Conservation (phyloP, 2,797 vertebrate genomes). For the Sebastolobus altivelis region DNA sequence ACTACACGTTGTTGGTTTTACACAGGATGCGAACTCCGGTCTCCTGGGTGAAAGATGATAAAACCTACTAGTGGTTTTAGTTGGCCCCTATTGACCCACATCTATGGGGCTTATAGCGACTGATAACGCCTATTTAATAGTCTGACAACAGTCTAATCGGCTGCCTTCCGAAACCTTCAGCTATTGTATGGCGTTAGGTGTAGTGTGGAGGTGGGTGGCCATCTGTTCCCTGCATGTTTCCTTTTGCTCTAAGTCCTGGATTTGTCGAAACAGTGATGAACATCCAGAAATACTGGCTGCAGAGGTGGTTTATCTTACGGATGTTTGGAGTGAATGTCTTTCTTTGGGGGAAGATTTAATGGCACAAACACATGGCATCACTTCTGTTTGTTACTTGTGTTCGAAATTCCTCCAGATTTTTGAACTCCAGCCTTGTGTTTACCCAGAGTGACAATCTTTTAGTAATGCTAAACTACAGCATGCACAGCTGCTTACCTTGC, state of each 20-base stretch:
- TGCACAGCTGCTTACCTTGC: conserved; percentile 62
- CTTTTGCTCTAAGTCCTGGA: conserved; percentile 34
- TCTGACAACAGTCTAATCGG: no score
- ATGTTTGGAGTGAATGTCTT: not conserved
- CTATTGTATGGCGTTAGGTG: conserved; percentile 47
- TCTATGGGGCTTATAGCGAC: no score
- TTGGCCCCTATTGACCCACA: no score
- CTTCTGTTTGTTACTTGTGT: conserved; percentile 1
- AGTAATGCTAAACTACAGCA: conserved; percentile 49
- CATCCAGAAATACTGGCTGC: not conserved
- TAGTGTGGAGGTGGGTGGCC: conserved; percentile 61
- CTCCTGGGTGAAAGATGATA: no score
- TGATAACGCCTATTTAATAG: no score
- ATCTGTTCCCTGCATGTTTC: conserved; percentile 68
- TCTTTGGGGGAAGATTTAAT: not conserved
- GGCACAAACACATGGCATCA: not conserved
- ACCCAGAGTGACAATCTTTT: conserved; percentile 44
- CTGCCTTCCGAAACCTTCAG: not conserved
- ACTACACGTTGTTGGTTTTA: no score
- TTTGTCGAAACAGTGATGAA: not conserved
- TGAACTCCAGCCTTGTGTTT: conserved; percentile 3
- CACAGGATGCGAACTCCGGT: no score
- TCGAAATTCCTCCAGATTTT: not conserved
- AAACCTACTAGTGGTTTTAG: no score
- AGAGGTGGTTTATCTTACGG: not conserved